Conservation (phyloP, 2,888 invertebrate species). For the Cylloceria caligata region DNA sequence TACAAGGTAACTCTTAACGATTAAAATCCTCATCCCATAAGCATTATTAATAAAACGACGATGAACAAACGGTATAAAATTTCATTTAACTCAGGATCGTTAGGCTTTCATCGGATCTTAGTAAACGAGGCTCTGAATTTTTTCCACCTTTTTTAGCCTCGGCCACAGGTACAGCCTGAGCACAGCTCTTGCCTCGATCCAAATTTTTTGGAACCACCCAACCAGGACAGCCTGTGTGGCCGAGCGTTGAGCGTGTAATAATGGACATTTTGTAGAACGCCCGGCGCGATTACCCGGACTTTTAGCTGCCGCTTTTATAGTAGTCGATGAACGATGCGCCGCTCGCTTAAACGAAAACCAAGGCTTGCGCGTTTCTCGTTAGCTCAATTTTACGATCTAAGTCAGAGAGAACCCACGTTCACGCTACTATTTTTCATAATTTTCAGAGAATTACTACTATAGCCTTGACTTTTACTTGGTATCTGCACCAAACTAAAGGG, state of each 20-base stretch:
- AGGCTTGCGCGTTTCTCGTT: slow-evolving; percentile 76
- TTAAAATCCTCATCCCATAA: slow-evolving; percentile 14
- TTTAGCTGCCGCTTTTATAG: slow-evolving; percentile 75
- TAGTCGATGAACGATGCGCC: slow-evolving; percentile 52
- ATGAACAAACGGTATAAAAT: slow-evolving; percentile 30
- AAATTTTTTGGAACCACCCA: slow-evolving; percentile 62
- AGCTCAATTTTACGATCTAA: slow-evolving; percentile 81
- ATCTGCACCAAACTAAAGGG: slow-evolving; percentile 9
- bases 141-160: slow-evolving; percentile 32
- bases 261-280: slow-evolving; percentile 72
- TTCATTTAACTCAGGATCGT: slow-evolving; percentile 41
- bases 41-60: slow-evolving; percentile 38
- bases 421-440: slow-evolving; percentile 71
- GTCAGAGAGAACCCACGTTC: slow-evolving; percentile 25
- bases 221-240: slow-evolving; percentile 74
- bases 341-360: slow-evolving; percentile 30
- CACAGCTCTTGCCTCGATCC: neutral
- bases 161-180: neutral
- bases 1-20: slow-evolving; percentile 28
- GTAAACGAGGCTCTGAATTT: slow-evolving; percentile 36
- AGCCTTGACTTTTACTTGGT: slow-evolving; percentile 14
- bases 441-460: slow-evolving; percentile 67
- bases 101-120: slow-evolving; percentile 26
- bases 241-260: slow-evolving; percentile 77
- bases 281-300: slow-evolving; percentile 74